A percentile compares a stretch with the other conserved stretches of the same genome.
Evolutionary conservation across 2,797 vertebrate species (phyloP).

Genomic region (Tokudaia muenninki): DNA sequence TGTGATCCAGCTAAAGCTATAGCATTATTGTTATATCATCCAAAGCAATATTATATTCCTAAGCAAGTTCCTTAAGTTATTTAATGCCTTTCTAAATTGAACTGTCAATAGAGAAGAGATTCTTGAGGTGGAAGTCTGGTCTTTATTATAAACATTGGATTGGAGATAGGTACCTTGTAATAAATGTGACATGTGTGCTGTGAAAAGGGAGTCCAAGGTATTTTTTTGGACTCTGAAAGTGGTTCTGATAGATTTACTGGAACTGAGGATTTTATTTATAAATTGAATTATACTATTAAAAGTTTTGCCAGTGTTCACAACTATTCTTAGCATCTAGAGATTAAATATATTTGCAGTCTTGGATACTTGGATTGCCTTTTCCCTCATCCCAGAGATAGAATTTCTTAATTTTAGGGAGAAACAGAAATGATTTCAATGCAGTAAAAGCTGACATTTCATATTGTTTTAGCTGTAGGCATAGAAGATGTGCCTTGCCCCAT

Average conservation of each 20-base stretch:
- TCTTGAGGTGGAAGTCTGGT: constrained; percentile 29
- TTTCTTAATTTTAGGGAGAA: constrained; percentile 38
- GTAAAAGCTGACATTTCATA: constrained; percentile 21
- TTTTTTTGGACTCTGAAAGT: background rate
- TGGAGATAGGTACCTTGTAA: constrained; percentile 48
- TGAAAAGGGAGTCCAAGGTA: background rate
- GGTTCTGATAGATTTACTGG: constrained; percentile 18
- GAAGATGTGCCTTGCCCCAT: background rate
- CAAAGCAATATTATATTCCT: background rate
- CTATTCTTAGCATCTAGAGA: constrained; percentile 41
- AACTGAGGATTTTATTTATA: constrained; percentile 56
- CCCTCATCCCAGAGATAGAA: background rate
- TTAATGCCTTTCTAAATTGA: constrained; percentile 46
- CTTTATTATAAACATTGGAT: constrained; percentile 36
- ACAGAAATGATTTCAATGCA: background rate
- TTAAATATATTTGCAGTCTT: constrained; percentile 16
- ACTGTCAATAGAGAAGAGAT: constrained; percentile 47
- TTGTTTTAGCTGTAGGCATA: background rate
- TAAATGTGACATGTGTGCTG: background rate
- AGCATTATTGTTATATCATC: constrained; percentile 23
- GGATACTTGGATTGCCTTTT: constrained; percentile 12
- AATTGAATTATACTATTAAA: constrained; percentile 53
- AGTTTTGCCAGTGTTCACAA: constrained; percentile 4
- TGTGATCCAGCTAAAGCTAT: background rate
- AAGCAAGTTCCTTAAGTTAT: background rate